Evolutionary conservation across 1,140 invertebrate species (phyloP).

Genomic region (Bombus haemorrhoidalis): DNA sequence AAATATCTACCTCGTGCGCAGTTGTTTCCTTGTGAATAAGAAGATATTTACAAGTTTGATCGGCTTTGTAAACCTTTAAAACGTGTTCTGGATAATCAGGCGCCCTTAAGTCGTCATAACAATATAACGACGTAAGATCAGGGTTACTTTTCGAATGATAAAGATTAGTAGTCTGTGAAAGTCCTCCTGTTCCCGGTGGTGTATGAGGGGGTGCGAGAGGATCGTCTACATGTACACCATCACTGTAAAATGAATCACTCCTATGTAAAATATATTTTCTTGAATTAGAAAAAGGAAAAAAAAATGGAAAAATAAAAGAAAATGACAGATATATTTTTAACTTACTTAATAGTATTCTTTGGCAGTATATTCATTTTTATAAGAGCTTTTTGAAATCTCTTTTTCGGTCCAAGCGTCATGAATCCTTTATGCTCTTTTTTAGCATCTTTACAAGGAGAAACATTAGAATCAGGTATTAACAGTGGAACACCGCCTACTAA

Average conservation of each 20-base stretch:
- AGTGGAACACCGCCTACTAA: conserved; percentile 76
- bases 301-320: too few relatives aligned
- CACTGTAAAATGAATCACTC: conserved; percentile 70
- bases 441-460: conserved; percentile 82
- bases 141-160: conserved; percentile 96
- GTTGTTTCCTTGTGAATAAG: conserved; percentile 99
- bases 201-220: conserved; percentile 81
- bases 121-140: conserved; percentile 90
- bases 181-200: conserved; percentile 79
- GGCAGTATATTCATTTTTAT: conserved; percentile 96
- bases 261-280: not conserved
- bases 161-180: conserved; percentile 81
- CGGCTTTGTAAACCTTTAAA: conserved; percentile 97
- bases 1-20: conserved; percentile 88
- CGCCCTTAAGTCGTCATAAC: conserved; percentile 88
- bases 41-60: conserved; percentile 99
- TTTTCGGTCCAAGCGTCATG: conserved; percentile 93
- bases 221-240: conserved; percentile 85
- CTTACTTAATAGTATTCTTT: conserved; percentile 90
- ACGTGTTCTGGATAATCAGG: conserved; percentile 98
- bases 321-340: conserved; percentile 38
- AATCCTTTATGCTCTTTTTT: conserved; percentile 92
- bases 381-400: conserved; percentile 92
- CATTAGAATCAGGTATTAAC: conserved; percentile 76
- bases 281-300: not conserved